Evolutionary conservation across 2,888 invertebrate species (phyloP).

Genomic region (Choreutis nemorana): DNA sequence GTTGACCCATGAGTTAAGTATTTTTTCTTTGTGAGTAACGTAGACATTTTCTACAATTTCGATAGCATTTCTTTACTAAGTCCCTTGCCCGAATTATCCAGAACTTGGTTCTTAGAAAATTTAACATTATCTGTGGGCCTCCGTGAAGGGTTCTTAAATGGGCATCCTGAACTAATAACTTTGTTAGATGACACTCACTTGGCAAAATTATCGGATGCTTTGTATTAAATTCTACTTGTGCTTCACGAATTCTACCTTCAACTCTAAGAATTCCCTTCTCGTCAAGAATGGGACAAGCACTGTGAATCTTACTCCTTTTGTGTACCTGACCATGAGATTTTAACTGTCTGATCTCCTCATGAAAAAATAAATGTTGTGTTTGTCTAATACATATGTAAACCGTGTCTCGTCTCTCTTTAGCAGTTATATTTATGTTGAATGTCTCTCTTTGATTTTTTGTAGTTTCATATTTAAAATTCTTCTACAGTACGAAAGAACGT

Average conservation of each 20-base stretch:
- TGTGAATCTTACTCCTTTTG: conserved; percentile 1
- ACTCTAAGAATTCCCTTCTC: conserved; percentile 12
- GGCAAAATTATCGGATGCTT: conserved; percentile 17
- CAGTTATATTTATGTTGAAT: no score
- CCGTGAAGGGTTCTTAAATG: conserved; percentile 10
- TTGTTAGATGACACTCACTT: conserved; percentile 6
- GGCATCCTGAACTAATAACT: conserved; percentile 10
- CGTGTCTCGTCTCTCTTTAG: not conserved
- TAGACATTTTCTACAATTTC: conserved; percentile 2
- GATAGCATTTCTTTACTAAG: conserved; percentile 2
- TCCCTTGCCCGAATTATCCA: conserved; percentile 3
- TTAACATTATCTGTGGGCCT: conserved; percentile 6
- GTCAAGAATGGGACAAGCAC: conserved; percentile 13
- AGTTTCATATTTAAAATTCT: no score
- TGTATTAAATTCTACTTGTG: conserved; percentile 6
- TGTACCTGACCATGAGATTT: conserved; percentile 3
- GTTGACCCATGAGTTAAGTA: conserved; percentile 6
- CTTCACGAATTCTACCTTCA: conserved; percentile 13
- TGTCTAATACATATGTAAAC: conserved; percentile 8
- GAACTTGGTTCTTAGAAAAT: conserved; percentile 5
- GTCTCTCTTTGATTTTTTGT: no score
- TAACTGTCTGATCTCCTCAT: conserved; percentile 6
- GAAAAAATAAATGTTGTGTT: conserved; percentile 7
- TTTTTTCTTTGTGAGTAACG: not conserved
- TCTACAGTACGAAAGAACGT: conserved; percentile 11